Evolutionary conservation across 2,797 vertebrate species (phyloP), one percentile per base, ranked within the genome.

Genomic region (Lindbergichthys nudifrons): DNA sequence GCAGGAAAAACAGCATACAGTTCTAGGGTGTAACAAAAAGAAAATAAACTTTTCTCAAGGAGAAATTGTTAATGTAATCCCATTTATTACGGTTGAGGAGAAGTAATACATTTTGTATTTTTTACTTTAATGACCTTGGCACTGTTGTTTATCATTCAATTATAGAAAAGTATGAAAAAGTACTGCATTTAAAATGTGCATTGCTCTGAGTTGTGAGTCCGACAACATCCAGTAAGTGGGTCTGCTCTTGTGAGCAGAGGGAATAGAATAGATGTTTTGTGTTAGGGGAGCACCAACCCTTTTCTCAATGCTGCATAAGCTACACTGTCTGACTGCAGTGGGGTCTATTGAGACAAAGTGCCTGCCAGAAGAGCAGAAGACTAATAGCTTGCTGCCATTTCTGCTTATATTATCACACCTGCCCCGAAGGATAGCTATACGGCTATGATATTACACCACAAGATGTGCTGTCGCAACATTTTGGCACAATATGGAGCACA

Each of bases 311-410:
- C 84, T 63, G 84, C 75, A 87, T 80, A 87, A 82, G 79, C 80
- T 84, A 56, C 88, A 83, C 77, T 46, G 69, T 86, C 81, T 90
- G 84, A 85, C 87, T 90, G 84, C 82, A 59, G 73, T 56, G 79
- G 73, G 79, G 62, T 88, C 84, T 87, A 87, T 83, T 89, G 89
- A 88, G 89, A 92, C 87, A 88, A 70, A 92, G 83, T 81, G 86
- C 65, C 89, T 86, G 89, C 81, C 85, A 89, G 79, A 80, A 61
- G 81, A 89, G 86, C 81, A 73, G 9, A 91, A 83, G 87, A 92
- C 83, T 87, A 90, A 92, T 89, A 90, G 88, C 67, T 45, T 62
- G 73, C 83, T 87, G 87, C 80, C 88, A 82, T 81, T 91, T 89
- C 70, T 88, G 67, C 84, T 87, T 79, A 92, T 90, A 91, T 86